phyloP scores from a whole-genome alignment of 2,888 invertebrate species.

The Drosophila mulleri region DNA sequence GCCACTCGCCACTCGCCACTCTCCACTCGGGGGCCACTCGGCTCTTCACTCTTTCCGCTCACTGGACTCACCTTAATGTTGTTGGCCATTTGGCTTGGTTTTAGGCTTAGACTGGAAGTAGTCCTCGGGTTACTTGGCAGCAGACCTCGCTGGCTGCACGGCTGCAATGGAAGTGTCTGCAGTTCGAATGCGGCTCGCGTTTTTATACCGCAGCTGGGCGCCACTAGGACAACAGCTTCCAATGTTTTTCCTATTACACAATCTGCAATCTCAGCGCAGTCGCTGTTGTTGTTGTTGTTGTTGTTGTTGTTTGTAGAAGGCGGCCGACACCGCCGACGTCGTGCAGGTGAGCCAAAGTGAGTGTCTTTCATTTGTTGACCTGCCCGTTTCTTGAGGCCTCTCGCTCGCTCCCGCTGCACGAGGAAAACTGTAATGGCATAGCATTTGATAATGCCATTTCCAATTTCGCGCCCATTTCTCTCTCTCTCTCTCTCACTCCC shows the following conservation, averaged over 20 bases:
- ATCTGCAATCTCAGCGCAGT: conserved; percentile 33
- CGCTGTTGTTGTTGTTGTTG: conserved; percentile 23
- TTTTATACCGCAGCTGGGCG: conserved; percentile 54
- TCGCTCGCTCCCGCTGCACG: conserved; percentile 12
- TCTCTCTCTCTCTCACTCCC: not conserved
- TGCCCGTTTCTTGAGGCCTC: conserved; percentile 19
- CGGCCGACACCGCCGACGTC: conserved; percentile 5
- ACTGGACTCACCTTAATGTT: conserved; percentile 63
- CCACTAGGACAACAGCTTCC: conserved; percentile 51
- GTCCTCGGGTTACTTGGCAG: conserved; percentile 2
- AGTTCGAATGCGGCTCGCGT: conserved; percentile 39
- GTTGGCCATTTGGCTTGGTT: conserved; percentile 57
- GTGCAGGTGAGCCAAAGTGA: conserved; percentile 38
- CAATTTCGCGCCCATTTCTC: conserved; percentile 37
- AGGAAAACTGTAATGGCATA: conserved; percentile 7
- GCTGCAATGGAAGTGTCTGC: conserved; percentile 65
- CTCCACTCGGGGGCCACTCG: not conserved
- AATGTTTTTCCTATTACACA: conserved; percentile 72
- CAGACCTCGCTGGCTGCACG: conserved; percentile 48
- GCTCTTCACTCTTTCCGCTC: not conserved
- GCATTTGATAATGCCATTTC: conserved; percentile 16
- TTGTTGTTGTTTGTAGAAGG: conserved; percentile 33
- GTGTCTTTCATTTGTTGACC: conserved; percentile 51
- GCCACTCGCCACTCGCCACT: not conserved
- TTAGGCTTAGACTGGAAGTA: conserved; percentile 11